Evolutionary conservation across 2,797 vertebrate species (phyloP), one percentile per base, ranked within the genome.

Genomic region (Danio kyathit): DNA sequence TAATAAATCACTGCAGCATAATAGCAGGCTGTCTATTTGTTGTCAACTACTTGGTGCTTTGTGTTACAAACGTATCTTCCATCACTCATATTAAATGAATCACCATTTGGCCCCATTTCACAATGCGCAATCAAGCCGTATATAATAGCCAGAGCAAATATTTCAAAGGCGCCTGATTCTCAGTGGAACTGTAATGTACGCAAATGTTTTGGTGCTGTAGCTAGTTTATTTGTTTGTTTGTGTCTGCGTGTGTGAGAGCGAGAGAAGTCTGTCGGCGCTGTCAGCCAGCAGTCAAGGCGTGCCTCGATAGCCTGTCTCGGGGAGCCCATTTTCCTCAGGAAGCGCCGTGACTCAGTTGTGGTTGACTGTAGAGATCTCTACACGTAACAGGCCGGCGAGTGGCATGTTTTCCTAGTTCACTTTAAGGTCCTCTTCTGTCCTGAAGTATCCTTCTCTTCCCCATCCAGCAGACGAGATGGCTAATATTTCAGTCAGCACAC

Each of bases 321-420:
- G 88, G 88, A 92, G 87, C 84, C 82, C 86, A 82, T 86, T 92
- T 91, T 89, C 89, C 90, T 87, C 88, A 91, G 90, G 90, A 93
- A 92, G 88, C 84, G 82, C 87, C 90, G 84, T 93, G 92, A 94
- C 90, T 93, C 93, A 93, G 90, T 89, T 89, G 93, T 91, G 92
- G 93, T 93, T 87, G 82, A 77, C 86, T 64, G 82, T 80, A 75
- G 85, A 86, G 82, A 84, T 74, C 78, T 87, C 82, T 87, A 81
- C 86, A 81, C 86, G 83, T 88, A 82, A 82, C 43, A 82, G 80
- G 81, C 83, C 78, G 84, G 84, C 79, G 71, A 79, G 74, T 83
- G 82, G 78, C 82, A 81, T 83, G 70, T 56, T 83, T 82, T 82
- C 87, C 81, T 85, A 89, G 92, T 91, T 93, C 90, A 90, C 74